A percentile compares a stretch with the other conserved stretches of the same genome.
Conservation (phyloP, 2,888 invertebrate species). For the Desoria tigrina region DNA sequence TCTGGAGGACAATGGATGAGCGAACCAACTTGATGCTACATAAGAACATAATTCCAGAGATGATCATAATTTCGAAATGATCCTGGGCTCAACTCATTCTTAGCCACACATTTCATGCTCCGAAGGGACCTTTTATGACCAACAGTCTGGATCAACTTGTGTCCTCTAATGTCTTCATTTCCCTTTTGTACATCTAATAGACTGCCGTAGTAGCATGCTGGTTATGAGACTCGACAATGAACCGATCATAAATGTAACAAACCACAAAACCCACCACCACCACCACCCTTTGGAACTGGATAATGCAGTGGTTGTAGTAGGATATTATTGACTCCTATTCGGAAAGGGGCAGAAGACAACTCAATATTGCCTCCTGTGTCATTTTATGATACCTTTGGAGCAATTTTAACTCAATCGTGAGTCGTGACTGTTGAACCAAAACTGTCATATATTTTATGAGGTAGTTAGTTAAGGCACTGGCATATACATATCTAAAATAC, state of each 20-base stretch:
- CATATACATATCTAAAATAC: too few species aligned
- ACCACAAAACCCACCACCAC: constrained; percentile 17
- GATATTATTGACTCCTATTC: background rate
- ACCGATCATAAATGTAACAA: constrained; percentile 18
- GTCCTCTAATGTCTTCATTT: constrained; percentile 38
- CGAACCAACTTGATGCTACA: background rate
- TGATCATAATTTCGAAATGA: constrained; percentile 30
- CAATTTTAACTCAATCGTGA: constrained; percentile 6
- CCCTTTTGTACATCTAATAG: constrained; percentile 27
- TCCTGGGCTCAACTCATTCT: constrained; percentile 7
- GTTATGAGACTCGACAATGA: constrained; percentile 30
- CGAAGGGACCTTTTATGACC: constrained; percentile 33
- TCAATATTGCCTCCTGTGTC: constrained; percentile 17
- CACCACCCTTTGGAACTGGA: constrained; percentile 12
- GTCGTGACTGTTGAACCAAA: constrained; percentile 13
- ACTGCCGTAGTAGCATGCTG: background rate
- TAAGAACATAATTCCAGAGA: constrained; percentile 6
- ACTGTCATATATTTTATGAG: constrained; percentile 10
- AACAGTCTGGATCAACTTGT: constrained; percentile 13
- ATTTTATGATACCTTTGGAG: constrained; percentile 18
- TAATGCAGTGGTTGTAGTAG: too few species aligned
- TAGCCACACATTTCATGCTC: background rate
- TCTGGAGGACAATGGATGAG: background rate
- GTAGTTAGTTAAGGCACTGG: background rate
- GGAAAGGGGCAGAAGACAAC: constrained; percentile 9